A percentile compares a stretch with the other conserved stretches of the same genome.
Conservation (phyloP, 2,797 vertebrate species). For the Lacerta viridis region DNA sequence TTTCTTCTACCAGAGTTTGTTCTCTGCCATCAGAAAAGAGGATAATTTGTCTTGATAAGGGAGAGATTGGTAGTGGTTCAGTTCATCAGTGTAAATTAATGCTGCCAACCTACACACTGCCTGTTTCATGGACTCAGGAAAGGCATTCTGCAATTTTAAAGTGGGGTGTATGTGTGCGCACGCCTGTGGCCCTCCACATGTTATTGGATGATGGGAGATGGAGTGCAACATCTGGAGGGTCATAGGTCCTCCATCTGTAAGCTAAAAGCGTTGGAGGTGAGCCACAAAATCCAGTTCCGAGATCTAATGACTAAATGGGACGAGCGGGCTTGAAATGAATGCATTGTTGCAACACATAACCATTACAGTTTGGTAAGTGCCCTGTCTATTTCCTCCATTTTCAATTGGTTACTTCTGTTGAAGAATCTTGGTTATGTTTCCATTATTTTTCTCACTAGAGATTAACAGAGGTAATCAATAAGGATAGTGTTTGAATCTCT, state of each 20-base stretch:
- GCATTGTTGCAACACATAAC: background rate
- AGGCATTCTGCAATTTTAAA: background rate
- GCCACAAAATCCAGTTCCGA: background rate
- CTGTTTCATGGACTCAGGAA: background rate
- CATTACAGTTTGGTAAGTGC: background rate
- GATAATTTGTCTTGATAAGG: conserved; percentile 23
- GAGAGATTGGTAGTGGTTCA: background rate
- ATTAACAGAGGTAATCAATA: too few species aligned
- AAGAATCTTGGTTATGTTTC: background rate
- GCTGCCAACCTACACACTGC: conserved; percentile 8
- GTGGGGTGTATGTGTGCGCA: too few species aligned
- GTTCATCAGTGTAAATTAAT: conserved; percentile 7
- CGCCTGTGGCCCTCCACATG: too few species aligned
- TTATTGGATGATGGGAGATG: too few species aligned
- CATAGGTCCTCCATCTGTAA: too few species aligned
- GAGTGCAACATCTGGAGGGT: too few species aligned
- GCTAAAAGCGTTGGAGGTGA: too few species aligned
- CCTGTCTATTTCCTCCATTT: background rate
- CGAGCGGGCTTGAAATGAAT: background rate
- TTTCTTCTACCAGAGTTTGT: background rate
- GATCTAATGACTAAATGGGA: background rate
- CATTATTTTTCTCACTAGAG: background rate
- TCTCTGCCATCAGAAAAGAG: background rate
- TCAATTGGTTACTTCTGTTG: background rate
- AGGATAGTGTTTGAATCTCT: background rate